Base-by-base conservation (phyloP, 2,797 vertebrate genomes). In the Catamblyrhynchus diadema region DNA sequence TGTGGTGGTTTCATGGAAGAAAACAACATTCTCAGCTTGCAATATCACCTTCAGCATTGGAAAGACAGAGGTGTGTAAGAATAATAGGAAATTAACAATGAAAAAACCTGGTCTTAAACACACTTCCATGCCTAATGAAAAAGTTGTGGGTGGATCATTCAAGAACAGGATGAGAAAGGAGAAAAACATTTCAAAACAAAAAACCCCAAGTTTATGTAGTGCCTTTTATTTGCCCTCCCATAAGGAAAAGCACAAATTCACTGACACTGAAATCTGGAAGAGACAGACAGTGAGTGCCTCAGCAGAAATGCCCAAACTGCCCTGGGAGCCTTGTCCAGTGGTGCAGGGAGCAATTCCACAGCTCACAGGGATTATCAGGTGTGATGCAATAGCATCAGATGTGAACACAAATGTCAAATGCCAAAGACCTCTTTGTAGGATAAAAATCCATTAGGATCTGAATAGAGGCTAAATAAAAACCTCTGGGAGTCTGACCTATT, bases 271-370 rank as follows among this genome's bases (percentile, higher is more conserved):
- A 23, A 61, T 37, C n/a, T 44, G 71, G 67, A 86, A 84, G 71
- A 5, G 8, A 30, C 3, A 77, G 25, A 33, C 14, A 1, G 25
- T 1, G 1, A 0, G 20, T 4, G 1, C 22, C 77, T 54, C 75
- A 81, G 78, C 82, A 84, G 73, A 88, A 91, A 72, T 4, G 6
- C 28, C 75, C 53, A 25, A 74, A 66, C n/a, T 6, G 10, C 50
- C 32, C 25, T 3, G 6, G 77, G 6, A 82, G 30, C 42, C 57
- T 71, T 20, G 6, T 37, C 71, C 25, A 20, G 57, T 0, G 9
- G 32, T 2, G 53, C 61, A 62, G 35, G 21, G 41, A 41, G 56
- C 64, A 70, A 32, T 70, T 32, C 41, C 56, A 14, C 30, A 13
- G 18, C 3, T 13, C 47, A 23, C 57, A 33, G 53, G 45, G 44